phyloP scores from a whole-genome alignment of 23 tunicate genomes.

The Trididemnum miniatum region DNA sequence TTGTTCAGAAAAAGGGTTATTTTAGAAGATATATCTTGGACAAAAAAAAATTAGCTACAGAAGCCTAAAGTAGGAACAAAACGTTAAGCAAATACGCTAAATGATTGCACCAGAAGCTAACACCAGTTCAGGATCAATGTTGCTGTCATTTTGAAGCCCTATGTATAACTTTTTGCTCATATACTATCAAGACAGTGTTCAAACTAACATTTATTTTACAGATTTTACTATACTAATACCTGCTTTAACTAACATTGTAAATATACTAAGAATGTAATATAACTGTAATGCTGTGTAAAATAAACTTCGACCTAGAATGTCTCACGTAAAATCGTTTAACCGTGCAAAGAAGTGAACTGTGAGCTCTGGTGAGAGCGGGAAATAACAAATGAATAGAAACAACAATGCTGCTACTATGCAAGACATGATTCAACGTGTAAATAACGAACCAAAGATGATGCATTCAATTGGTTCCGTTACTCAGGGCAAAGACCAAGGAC shows the following conservation, averaged over 20 bases:
- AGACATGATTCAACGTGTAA: neutral
- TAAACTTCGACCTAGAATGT: neutral
- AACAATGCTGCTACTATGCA: constrained; percentile 26
- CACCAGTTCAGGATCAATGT: too few species aligned
- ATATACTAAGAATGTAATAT: neutral
- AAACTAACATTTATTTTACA: neutral
- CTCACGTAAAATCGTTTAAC: neutral
- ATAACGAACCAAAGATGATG: neutral
- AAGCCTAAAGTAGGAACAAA: too few species aligned
- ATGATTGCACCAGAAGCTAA: too few species aligned
- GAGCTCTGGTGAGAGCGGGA: neutral
- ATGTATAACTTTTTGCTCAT: too few species aligned
- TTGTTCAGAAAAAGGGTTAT: too few species aligned
- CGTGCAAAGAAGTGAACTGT: neutral
- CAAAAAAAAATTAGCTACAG: too few species aligned
- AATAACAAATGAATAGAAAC: constrained; percentile 5
- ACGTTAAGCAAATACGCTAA: too few species aligned
- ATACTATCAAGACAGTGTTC: too few species aligned
- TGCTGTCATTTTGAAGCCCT: too few species aligned
- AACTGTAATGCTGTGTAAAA: neutral
- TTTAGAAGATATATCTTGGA: too few species aligned
- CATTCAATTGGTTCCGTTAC: neutral
- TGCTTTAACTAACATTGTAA: neutral
- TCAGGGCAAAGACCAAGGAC: neutral
- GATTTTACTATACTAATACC: neutral